A percentile compares a stretch with the other conserved stretches of the same genome.
phyloP scores from a whole-genome alignment of 2,797 vertebrate species.

The Natrix natrix region DNA sequence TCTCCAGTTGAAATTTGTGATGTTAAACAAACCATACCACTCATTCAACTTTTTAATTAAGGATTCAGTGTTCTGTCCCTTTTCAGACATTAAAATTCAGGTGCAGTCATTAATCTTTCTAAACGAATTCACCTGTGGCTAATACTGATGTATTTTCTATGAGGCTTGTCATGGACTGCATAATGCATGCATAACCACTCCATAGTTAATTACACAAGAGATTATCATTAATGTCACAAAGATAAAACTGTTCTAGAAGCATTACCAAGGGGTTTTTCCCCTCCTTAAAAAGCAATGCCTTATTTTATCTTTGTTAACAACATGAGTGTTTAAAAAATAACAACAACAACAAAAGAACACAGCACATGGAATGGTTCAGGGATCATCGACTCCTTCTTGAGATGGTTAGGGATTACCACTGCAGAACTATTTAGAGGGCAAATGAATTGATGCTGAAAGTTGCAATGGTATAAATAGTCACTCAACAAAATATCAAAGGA shows the following conservation, averaged over 20 bases:
- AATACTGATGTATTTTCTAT: conserved; percentile 86
- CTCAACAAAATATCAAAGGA: neutral
- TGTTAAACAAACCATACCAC: conserved; percentile 84
- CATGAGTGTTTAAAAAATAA: conserved; percentile 69
- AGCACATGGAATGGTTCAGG: conserved; percentile 28
- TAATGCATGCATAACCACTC: conserved; percentile 79
- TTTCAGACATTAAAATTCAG: conserved; percentile 84
- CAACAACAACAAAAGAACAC: conserved; percentile 39
- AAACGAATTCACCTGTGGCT: conserved; percentile 88
- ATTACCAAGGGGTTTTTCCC: conserved; percentile 64
- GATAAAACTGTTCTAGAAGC: conserved; percentile 77
- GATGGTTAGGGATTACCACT: neutral
- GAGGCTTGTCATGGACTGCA: conserved; percentile 82
- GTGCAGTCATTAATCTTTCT: conserved; percentile 86
- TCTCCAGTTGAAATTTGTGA: conserved; percentile 75
- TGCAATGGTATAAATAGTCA: neutral
- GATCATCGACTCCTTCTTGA: conserved; percentile 47
- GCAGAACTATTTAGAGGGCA: neutral
- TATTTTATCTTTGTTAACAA: conserved; percentile 74
- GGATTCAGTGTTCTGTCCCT: conserved; percentile 81
- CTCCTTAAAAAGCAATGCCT: conserved; percentile 59
- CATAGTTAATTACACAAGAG: conserved; percentile 84
- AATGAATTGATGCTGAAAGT: neutral
- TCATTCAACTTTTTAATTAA: conserved; percentile 87
- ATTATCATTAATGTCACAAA: conserved; percentile 81